phyloP scores from a whole-genome alignment of 2,797 vertebrate genomes.

The Galago senegalensis region DNA sequence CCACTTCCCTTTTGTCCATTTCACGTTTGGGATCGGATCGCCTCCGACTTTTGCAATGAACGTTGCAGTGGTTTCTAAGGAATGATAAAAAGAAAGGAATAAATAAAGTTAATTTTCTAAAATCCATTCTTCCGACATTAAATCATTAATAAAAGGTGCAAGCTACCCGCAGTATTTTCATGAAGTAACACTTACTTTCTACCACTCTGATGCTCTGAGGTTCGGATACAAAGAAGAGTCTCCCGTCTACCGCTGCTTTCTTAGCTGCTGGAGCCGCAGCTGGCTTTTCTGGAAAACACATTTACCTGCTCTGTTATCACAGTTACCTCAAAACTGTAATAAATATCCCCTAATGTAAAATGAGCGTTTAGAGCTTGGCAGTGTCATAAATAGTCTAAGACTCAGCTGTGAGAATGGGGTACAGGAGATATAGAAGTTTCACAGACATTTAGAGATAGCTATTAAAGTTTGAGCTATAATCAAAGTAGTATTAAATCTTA shows the following conservation, averaged over 20 bases:
- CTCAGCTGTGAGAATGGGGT: not conserved
- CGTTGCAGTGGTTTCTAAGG: conserved; percentile 92
- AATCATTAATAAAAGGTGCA: not conserved
- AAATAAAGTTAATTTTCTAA: conserved; percentile 55
- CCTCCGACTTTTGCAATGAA: conserved; percentile 98
- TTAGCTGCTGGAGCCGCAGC: conserved; percentile 89
- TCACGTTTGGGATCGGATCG: conserved; percentile 98
- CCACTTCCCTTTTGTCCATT: conserved; percentile 99
- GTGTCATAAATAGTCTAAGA: not conserved
- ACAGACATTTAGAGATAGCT: not conserved
- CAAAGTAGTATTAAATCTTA: not conserved
- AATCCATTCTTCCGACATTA: not conserved
- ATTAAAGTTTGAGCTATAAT: not conserved
- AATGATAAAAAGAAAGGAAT: conserved; percentile 71
- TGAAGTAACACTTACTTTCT: conserved; percentile 94
- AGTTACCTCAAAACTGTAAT: not conserved
- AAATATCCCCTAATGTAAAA: conserved; percentile 6
- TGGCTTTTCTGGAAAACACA: conserved; percentile 92
- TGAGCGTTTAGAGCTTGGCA: not conserved
- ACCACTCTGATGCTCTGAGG: conserved; percentile 92
- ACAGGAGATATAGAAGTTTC: conserved; percentile 4
- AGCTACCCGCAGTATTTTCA: not conserved
- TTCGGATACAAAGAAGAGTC: conserved; percentile 96
- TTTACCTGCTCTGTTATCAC: conserved; percentile 2
- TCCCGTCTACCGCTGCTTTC: conserved; percentile 91